Percentiles rank a stretch among this genome's conserved stretches.
These are phyloP conservation scores for Tolypeutes matacus DNA, from an alignment of 2,797 vertebrate species.

Conservation along the genomic window DNA sequence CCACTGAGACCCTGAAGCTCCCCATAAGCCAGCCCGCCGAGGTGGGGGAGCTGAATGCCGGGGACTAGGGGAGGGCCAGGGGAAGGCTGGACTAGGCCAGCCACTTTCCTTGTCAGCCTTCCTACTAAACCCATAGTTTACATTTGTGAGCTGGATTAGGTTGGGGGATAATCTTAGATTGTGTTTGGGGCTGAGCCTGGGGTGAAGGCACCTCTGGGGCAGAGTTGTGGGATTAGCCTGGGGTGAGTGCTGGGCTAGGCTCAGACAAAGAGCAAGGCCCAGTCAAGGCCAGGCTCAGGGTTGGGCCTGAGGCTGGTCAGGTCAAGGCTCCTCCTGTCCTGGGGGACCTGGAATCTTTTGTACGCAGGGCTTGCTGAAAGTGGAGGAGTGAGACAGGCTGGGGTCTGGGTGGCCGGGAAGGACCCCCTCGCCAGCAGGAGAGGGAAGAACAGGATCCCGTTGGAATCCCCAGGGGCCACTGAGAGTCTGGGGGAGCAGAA, in stretches of 20 bases:
- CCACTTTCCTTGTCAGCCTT: not conserved
- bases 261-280: not conserved
- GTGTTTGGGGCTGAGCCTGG: not conserved
- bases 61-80: fast-evolving
- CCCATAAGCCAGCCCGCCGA: not conserved
- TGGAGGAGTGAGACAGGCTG: not conserved
- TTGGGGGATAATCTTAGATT: not conserved
- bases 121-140: not conserved
- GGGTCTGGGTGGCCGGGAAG: too few relatives aligned
- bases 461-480: fast-evolving
- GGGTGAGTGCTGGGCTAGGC: not conserved
- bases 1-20: too few relatives aligned
- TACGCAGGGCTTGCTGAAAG: not conserved
- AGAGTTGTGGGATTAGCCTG: not conserved
- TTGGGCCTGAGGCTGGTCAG: not conserved
- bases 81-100: not conserved
- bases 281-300: not conserved
- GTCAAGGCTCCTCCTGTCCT: not conserved
- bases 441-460: too few relatives aligned
- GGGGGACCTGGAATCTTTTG: not conserved
- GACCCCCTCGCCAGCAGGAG: fast-evolving
- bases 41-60: not conserved
- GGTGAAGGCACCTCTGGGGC: not conserved
- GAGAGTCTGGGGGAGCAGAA: not conserved
- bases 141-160: not conserved